Percentiles rank a stretch among this genome's conserved stretches.
These are phyloP conservation scores for Acleris literana DNA, from an alignment of 2,888 invertebrate species.

Conservation along the genomic window DNA sequence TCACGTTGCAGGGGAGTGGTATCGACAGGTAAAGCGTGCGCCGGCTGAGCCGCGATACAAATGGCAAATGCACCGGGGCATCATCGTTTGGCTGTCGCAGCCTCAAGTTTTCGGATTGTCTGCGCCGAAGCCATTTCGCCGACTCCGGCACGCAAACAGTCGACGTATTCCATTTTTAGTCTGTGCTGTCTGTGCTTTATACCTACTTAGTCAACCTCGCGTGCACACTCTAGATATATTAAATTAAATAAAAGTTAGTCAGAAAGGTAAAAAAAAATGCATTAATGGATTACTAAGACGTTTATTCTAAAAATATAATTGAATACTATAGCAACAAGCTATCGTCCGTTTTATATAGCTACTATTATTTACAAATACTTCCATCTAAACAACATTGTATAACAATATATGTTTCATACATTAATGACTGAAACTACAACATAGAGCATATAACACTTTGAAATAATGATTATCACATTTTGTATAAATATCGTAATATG, in stretches of 20 bases:
- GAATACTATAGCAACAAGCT: conserved; percentile 42
- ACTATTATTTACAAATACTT: conserved; percentile 55
- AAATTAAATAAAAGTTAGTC: no score
- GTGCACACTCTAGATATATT: no score
- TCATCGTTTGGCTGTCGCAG: conserved; percentile 49
- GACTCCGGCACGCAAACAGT: not conserved
- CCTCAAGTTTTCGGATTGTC: conserved; percentile 47
- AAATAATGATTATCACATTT: conserved; percentile 36
- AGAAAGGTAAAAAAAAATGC: not conserved
- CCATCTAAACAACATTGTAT: conserved; percentile 62
- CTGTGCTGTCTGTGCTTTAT: no score
- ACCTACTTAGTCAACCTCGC: no score
- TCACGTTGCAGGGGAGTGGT: conserved; percentile 42
- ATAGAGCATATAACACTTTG: conserved; percentile 31
- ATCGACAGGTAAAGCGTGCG: conserved; percentile 51
- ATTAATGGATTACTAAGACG: not conserved
- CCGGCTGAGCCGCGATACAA: conserved; percentile 46
- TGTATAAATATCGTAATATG: conserved; percentile 53
- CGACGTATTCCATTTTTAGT: not conserved
- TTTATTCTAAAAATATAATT: conserved; percentile 21
- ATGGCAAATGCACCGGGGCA: conserved; percentile 59
- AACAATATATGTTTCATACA: conserved; percentile 46
- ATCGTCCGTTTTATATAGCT: conserved; percentile 44
- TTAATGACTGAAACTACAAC: conserved; percentile 68
- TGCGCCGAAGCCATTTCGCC: conserved; percentile 38